phyloP scores from a whole-genome alignment of 2,113 vertebrate species.

The Ceyx melanurus region DNA sequence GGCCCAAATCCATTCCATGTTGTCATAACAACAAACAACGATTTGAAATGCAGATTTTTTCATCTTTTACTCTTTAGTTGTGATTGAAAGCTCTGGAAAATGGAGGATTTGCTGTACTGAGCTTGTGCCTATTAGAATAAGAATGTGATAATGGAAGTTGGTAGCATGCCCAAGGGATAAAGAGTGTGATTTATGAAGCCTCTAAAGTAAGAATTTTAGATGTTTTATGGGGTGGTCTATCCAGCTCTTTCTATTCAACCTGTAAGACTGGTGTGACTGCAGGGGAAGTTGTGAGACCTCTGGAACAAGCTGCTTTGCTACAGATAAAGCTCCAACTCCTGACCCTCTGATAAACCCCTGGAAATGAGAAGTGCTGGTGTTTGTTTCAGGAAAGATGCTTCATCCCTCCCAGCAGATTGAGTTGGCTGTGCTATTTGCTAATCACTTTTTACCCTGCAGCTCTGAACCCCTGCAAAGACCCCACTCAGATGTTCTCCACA shows the following conservation, averaged over 20 bases:
- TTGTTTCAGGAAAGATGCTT: background rate
- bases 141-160: conserved; percentile 46
- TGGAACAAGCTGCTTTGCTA: background rate
- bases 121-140: conserved; percentile 44
- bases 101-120: conserved; percentile 30
- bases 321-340: fast-evolving
- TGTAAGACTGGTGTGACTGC: background rate
- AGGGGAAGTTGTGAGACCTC: background rate
- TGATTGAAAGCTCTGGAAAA: conserved; percentile 55
- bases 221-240: conserved; percentile 24
- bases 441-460: background rate
- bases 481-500: background rate
- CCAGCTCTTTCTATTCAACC: background rate
- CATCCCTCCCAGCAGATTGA: background rate
- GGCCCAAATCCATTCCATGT: conserved; percentile 49
- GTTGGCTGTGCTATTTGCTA: background rate
- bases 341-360: background rate
- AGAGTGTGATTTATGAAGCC: conserved; percentile 31
- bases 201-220: conserved; percentile 8
- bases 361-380: background rate
- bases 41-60: conserved; percentile 77
- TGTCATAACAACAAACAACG: conserved; percentile 79
- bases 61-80: conserved; percentile 37
- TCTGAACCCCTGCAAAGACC: background rate
- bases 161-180: conserved; percentile 49